Evolutionary conservation across 2,113 vertebrate species (phyloP).

Genomic region (Pipra filicauda): DNA sequence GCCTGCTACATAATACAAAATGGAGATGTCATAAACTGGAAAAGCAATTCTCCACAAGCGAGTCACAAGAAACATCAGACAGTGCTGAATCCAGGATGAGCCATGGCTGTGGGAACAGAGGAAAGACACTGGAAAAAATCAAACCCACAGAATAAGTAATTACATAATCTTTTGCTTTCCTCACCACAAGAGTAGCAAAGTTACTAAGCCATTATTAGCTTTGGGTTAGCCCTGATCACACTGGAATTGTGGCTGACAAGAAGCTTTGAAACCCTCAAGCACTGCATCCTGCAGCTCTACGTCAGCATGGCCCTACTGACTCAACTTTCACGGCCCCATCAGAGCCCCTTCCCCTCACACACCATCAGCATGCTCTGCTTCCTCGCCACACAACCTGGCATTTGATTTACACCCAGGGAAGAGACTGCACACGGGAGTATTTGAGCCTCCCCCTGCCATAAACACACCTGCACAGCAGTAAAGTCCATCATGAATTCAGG

Average conservation of each 20-base stretch:
- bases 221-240: fast-evolving
- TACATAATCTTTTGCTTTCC: neutral
- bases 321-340: fast-evolving
- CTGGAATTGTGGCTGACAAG: fast-evolving
- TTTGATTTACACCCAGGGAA: neutral
- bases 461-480: neutral
- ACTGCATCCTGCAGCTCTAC: fast-evolving
- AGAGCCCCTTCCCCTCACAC: neutral
- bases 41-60: neutral
- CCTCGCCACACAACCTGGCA: fast-evolving
- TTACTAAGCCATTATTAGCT: neutral
- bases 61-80: neutral
- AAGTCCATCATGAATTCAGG: fast-evolving
- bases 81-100: neutral
- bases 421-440: fast-evolving
- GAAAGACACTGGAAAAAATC: neutral
- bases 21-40: neutral
- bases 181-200: neutral
- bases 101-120: neutral
- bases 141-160: neutral
- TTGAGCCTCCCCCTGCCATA: neutral
- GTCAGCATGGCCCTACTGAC: fast-evolving
- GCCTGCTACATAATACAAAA: fast-evolving
- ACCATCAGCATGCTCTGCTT: fast-evolving
- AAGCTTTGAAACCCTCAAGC: fast-evolving